Base-by-base conservation (phyloP, 2,888 invertebrate species). In the Antitype chi region DNA sequence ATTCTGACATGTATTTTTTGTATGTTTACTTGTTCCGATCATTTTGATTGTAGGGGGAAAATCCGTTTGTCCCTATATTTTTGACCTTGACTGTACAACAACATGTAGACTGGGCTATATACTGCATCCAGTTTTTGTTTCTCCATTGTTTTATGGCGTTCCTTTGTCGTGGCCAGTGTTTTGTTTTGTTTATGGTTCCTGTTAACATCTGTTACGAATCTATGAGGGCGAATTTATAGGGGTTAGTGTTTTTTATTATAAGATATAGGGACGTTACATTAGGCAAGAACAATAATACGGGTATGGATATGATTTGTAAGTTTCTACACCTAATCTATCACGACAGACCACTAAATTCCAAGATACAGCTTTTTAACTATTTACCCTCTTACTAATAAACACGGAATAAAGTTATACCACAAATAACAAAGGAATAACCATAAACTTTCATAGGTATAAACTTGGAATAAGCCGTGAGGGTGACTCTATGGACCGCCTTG, bases 51-150 rank as follows among this genome's bases (percentile, higher is more conserved):
- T 8, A 28, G 13, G 8, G 25, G 25, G 17, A 13, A 43, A 38
- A 23, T 60, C 6, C 6, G 17, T 49, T 20, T 25, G 1, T 11
- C 0, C 8, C 6, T 5, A 25, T 17, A 43, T 25, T 15, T 25
- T 32, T 59, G 32, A 17, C 25, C 2, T 9, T 47, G 23, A 64
- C 57, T 59, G 73, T 78, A 78, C 78, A 52, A 63, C 38, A 32
- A 55, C 67, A 63, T 57, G 13, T 32, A 55, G 3, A 57, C 62
- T 71, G 60, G 15, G 68, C 66, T 74, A 63, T 66, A 80, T 69
- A 71, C 79, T 57, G 71, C 69, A 76, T 38, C 47, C 66, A 64
- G n/a, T 57, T 80, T 85, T 59, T 70, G n/a, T 71, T 59, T 63
- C 28, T 69, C 38, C 67, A 57, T 74, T 63, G 63, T 64, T 76